Conservation (phyloP, 2,113 vertebrate species). For the Gymnorhina tibicen region DNA sequence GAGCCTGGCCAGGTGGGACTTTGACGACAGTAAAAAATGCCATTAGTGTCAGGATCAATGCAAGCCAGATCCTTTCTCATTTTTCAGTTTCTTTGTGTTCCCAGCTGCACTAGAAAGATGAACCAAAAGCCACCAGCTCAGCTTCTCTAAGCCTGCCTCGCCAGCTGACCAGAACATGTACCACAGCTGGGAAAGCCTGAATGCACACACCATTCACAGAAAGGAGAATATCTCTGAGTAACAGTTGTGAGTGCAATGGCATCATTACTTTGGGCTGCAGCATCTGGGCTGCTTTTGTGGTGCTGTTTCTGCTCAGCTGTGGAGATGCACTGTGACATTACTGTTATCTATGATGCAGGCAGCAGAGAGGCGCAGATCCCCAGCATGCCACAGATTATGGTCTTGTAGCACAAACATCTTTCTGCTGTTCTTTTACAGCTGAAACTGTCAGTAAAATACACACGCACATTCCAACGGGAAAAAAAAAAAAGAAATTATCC, state of each 20-base stretch:
- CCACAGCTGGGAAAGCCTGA: background rate
- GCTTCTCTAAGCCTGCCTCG: background rate
- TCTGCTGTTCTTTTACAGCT: constrained; percentile 15
- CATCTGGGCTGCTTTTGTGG: background rate
- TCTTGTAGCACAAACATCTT: constrained; percentile 17
- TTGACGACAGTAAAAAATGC: background rate
- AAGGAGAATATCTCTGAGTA: background rate
- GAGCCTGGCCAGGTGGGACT: background rate
- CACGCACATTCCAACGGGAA: background rate
- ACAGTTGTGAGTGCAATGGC: background rate
- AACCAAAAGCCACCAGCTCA: background rate
- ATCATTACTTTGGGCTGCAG: background rate
- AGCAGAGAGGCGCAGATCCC: background rate
- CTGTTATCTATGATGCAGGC: background rate
- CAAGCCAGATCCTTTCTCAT: background rate
- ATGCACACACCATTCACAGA: background rate
- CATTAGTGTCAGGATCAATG: background rate
- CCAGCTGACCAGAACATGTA: background rate
- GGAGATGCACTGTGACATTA: constrained; percentile 2
- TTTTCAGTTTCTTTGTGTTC: background rate
- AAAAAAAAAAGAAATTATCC: background rate
- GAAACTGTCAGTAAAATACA: constrained; percentile 18
- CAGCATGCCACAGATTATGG: background rate
- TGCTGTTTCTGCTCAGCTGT: background rate
- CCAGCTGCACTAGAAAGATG: background rate